Evolutionary conservation across 2,113 vertebrate species (phyloP).

Genomic region (Lathamus discolor): DNA sequence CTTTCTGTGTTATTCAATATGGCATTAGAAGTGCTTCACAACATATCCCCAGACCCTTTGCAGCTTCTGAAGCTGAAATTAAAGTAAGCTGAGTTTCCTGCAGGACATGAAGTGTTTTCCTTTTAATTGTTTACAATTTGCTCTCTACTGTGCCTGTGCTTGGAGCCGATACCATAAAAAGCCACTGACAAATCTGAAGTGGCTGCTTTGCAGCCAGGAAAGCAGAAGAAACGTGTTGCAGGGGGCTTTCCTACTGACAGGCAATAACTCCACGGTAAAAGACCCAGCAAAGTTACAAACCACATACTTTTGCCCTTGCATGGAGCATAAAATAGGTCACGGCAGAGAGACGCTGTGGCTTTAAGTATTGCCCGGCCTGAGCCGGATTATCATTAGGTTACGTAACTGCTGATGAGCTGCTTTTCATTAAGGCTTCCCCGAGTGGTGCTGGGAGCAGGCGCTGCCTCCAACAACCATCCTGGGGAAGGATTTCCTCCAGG

Average conservation of each 20-base stretch:
- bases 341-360: conserved; percentile 20
- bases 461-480: neutral
- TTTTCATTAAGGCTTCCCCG: conserved; percentile 43
- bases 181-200: neutral
- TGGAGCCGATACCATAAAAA: neutral
- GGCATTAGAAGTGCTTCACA: neutral
- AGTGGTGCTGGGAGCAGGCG: neutral
- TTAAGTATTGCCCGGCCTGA: conserved; percentile 49
- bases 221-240: neutral
- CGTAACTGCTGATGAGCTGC: conserved; percentile 42
- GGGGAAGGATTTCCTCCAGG: conserved; percentile 6
- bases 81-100: neutral
- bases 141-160: neutral
- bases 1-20: neutral
- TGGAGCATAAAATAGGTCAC: conserved; percentile 28
- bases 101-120: neutral
- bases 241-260: neutral
- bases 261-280: neutral
- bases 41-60: neutral
- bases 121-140: conserved; percentile 15
- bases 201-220: neutral
- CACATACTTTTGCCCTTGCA: neutral
- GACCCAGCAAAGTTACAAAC: neutral
- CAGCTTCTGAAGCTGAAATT: neutral
- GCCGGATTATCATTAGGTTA: conserved; percentile 61